phyloP scores from a whole-genome alignment of 2,113 vertebrate species.

The Hemiscyllium ocellatum region DNA sequence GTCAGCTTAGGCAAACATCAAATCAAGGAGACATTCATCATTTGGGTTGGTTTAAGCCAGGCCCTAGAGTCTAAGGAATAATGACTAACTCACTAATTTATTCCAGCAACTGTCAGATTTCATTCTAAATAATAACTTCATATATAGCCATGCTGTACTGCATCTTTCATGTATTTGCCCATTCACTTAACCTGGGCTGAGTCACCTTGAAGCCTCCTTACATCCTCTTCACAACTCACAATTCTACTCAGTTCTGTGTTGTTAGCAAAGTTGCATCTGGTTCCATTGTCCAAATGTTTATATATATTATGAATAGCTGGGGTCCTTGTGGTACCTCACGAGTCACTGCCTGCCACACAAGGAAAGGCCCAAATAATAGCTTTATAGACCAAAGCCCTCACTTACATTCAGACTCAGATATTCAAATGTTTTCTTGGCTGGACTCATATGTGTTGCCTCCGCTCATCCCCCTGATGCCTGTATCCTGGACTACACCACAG shows the following conservation, averaged over 20 bases:
- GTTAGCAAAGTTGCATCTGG: too few relatives aligned
- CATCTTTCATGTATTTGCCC: background rate
- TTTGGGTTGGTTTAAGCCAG: background rate
- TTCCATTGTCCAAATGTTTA: too few relatives aligned
- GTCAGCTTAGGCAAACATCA: background rate
- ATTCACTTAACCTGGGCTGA: too few relatives aligned
- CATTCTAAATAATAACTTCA: background rate
- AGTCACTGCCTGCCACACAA: too few relatives aligned
- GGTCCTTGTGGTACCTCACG: too few relatives aligned
- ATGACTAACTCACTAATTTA: background rate
- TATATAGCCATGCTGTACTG: background rate
- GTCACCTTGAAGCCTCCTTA: too few relatives aligned
- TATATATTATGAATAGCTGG: too few relatives aligned
- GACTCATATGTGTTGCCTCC: background rate
- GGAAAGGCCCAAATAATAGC: background rate
- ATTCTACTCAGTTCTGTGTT: too few relatives aligned
- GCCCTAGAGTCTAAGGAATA: background rate
- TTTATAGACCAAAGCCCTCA: too few relatives aligned
- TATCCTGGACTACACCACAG: background rate
- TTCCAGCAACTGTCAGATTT: background rate
- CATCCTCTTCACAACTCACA: too few relatives aligned
- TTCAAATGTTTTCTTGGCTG: too few relatives aligned
- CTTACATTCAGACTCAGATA: too few relatives aligned
- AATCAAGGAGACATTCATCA: background rate
- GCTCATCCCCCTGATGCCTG: background rate